Percentiles rank a stretch among this genome's conserved stretches.
Evolutionary conservation across 2,888 invertebrate species (phyloP).

Genomic region (Digitonthophagus gazella): DNA sequence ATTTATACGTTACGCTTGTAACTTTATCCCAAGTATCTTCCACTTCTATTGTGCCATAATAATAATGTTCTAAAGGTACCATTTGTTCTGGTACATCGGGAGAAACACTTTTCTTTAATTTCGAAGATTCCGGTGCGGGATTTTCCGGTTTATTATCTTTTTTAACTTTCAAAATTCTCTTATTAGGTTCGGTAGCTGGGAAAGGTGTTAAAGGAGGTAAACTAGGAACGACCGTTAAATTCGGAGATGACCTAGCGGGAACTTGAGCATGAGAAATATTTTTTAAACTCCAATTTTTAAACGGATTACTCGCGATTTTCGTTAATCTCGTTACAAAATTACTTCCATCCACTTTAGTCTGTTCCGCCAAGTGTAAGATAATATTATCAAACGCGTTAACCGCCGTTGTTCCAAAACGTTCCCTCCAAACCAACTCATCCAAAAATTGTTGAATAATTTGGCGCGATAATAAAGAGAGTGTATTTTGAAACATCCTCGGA

Average conservation of each 20-base stretch:
- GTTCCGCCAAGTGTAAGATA: constrained; percentile 74
- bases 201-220: constrained; percentile 33
- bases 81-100: constrained; percentile 50
- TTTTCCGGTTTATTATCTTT: constrained; percentile 36
- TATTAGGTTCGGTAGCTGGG: constrained; percentile 27
- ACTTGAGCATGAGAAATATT: constrained; percentile 16
- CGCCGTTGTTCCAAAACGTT: constrained; percentile 77
- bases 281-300: constrained; percentile 60
- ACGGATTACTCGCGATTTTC: constrained; percentile 67
- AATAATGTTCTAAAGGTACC: constrained; percentile 61
- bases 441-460: constrained; percentile 89
- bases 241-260: constrained; percentile 22
- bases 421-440: constrained; percentile 86
- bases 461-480: constrained; percentile 74
- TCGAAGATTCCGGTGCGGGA: constrained; percentile 42
- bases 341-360: constrained; percentile 67
- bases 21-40: constrained; percentile 35
- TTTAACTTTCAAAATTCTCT: constrained; percentile 21
- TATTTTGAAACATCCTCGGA: constrained; percentile 89
- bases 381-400: constrained; percentile 79
- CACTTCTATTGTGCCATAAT: constrained; percentile 60
- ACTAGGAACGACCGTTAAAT: constrained; percentile 19
- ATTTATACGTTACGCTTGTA: constrained; percentile 42
- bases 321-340: constrained; percentile 63
- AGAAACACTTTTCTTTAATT: constrained; percentile 47